A percentile compares a stretch with the other conserved stretches of the same genome.
Conservation (phyloP, 2,113 vertebrate species). For the Phalacrocorax brasilianus region DNA sequence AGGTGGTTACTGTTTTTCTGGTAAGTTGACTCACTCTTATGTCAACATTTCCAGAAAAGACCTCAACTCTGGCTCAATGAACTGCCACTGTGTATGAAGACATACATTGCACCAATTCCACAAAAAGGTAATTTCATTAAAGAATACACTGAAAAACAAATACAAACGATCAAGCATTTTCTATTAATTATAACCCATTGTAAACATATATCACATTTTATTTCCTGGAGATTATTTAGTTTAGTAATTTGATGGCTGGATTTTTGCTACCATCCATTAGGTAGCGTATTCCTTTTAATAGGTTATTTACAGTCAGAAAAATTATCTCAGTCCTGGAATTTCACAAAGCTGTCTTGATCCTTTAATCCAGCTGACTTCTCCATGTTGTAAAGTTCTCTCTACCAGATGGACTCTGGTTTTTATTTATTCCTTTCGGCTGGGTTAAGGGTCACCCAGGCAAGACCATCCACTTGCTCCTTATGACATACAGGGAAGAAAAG, state of each 20-base stretch:
- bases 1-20: not conserved
- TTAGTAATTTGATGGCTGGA: not conserved
- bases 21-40: not conserved
- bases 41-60: not conserved
- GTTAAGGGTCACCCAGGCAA: not conserved
- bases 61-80: not conserved
- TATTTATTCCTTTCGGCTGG: not conserved
- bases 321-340: not conserved
- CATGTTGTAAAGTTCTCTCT: not conserved
- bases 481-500: not conserved
- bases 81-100: not conserved
- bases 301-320: not conserved
- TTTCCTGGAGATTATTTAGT: not conserved
- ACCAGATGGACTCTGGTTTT: not conserved
- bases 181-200: not conserved
- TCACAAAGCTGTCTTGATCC: not conserved
- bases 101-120: not conserved
- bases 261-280: not conserved
- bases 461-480: not conserved
- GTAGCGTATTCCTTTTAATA: not conserved
- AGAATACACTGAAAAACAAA: not conserved
- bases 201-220: not conserved
- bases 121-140: not conserved
- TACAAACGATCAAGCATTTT: not conserved
- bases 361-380: conserved; percentile 5